Conservation (phyloP, 2,888 invertebrate species). For the Xestoiulus laeticollis region DNA sequence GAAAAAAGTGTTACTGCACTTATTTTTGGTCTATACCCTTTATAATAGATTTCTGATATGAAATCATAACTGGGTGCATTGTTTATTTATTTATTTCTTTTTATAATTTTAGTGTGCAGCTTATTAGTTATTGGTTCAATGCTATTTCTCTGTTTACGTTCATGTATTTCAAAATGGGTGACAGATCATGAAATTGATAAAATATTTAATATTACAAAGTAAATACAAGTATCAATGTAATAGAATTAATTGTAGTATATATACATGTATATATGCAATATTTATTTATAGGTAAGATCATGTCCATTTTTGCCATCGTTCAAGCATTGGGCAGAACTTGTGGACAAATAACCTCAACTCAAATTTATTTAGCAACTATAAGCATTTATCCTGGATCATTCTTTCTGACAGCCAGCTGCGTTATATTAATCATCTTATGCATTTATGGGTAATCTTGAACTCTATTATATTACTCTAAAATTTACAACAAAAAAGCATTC, state of each 20-base stretch:
- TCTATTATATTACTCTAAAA: background rate
- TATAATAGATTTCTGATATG: background rate
- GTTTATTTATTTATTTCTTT: background rate
- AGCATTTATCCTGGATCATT: background rate
- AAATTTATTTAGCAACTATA: background rate
- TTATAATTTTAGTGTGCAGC: background rate
- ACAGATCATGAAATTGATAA: background rate
- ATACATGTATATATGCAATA: too few species aligned
- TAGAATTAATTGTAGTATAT: too few species aligned
- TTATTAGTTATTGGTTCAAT: background rate
- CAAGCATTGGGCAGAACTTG: background rate
- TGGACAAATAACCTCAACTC: constrained; percentile 4
- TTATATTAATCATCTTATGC: background rate
- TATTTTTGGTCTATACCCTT: too few species aligned
- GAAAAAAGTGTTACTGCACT: too few species aligned
- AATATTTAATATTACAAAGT: background rate
- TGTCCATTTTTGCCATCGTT: constrained; percentile 22
- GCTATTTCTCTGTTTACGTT: background rate
- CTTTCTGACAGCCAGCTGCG: background rate
- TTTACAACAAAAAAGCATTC: too few species aligned
- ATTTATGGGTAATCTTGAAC: background rate
- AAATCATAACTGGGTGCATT: background rate
- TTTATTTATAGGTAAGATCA: constrained; percentile 24
- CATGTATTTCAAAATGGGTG: background rate
- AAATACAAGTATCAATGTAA: background rate